phyloP scores from a whole-genome alignment of 2,797 vertebrate genomes.

The Rachycentron canadum region DNA sequence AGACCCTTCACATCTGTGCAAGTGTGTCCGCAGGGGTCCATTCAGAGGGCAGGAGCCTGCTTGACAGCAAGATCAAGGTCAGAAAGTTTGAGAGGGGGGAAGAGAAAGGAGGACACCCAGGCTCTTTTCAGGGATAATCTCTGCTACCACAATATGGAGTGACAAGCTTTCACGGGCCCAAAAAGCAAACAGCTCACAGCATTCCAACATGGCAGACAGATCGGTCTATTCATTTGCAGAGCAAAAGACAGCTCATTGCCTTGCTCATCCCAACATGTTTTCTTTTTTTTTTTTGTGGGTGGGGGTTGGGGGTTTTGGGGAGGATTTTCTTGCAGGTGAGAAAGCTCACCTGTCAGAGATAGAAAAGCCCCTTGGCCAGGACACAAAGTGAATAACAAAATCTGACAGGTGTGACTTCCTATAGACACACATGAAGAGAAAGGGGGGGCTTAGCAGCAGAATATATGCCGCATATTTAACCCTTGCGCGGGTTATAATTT shows the following conservation, averaged over 20 bases:
- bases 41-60: conserved; percentile 51
- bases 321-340: conserved; percentile 50
- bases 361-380: conserved; percentile 72
- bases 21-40: conserved; percentile 50
- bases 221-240: conserved; percentile 65
- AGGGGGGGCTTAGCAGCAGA: neutral
- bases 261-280: conserved; percentile 60
- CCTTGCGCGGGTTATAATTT: neutral
- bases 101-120: conserved; percentile 61
- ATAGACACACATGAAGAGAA: conserved; percentile 18
- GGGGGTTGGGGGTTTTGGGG: conserved; percentile 7
- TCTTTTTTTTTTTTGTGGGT: too few relatives aligned
- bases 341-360: conserved; percentile 76
- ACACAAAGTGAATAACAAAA: conserved; percentile 48
- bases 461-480: neutral
- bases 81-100: conserved; percentile 62
- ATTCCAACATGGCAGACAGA: conserved; percentile 77
- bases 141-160: conserved; percentile 54
- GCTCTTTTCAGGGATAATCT: conserved; percentile 72
- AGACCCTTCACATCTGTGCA: conserved; percentile 18
- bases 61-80: conserved; percentile 73
- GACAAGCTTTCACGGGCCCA: conserved; percentile 77
- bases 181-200: conserved; percentile 80
- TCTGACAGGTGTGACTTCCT: conserved; percentile 54
- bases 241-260: conserved; percentile 54